Percentiles rank a stretch among this genome's conserved stretches.
Conservation (phyloP, 2,888 invertebrate genomes). For the Mechanitis messenoides region DNA sequence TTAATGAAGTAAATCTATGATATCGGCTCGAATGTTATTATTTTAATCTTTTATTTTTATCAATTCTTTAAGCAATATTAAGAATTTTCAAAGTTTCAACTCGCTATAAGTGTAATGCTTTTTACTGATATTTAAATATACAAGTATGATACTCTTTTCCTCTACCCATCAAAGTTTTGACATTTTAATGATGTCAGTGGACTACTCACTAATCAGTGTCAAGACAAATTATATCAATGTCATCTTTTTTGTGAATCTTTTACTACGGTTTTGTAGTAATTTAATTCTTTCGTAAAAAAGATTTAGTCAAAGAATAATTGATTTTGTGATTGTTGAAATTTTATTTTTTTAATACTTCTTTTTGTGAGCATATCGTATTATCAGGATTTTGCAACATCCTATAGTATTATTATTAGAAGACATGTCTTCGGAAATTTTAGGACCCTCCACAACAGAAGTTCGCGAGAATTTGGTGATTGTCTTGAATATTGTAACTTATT, state of each 20-base stretch:
- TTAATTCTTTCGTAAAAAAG: neutral
- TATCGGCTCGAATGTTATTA: no score
- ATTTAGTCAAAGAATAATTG: no score
- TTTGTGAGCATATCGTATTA: constrained; percentile 5
- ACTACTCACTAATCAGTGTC: no score
- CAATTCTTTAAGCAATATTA: no score
- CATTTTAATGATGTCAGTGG: neutral
- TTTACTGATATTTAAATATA: no score
- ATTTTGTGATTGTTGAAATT: neutral
- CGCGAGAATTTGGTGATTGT: constrained; percentile 66
- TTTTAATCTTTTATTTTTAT: no score
- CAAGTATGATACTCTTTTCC: no score
- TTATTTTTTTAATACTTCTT: neutral
- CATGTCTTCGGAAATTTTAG: constrained; percentile 59
- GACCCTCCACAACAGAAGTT: constrained; percentile 50
- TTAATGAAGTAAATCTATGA: no score
- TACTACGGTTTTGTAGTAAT: neutral
- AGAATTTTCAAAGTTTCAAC: no score
- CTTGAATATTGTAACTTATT: constrained; percentile 1
- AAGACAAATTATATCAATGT: constrained; percentile 4
- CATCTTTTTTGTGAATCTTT: constrained; percentile 3
- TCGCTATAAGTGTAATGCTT: no score
- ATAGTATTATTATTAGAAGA: constrained; percentile 13
- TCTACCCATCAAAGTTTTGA: neutral
- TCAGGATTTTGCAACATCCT: neutral